Conservation (phyloP, 1,140 invertebrate genomes). For the Pinna nobilis region DNA sequence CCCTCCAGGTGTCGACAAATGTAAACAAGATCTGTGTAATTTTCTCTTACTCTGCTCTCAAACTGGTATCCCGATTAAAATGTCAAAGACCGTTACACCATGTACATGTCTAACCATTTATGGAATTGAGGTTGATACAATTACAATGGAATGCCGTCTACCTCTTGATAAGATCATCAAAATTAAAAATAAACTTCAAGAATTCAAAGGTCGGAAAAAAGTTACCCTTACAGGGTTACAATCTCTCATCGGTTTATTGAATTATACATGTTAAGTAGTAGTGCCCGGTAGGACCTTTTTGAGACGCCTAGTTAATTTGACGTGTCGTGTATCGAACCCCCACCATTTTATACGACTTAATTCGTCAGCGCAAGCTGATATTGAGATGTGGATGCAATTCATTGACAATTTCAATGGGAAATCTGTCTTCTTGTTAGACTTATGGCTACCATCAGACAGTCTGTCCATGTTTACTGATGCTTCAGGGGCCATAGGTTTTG, state of each 20-base stretch:
- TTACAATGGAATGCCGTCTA: constrained; percentile 17
- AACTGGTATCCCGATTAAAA: constrained; percentile 32
- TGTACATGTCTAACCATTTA: constrained; percentile 15
- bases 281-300: constrained; percentile 26
- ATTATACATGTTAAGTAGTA: constrained; percentile 32
- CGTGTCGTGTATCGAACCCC: constrained; percentile 15
- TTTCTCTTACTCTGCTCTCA: constrained; percentile 19
- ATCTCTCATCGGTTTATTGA: constrained; percentile 25
- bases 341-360: constrained; percentile 27
- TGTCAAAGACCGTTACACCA: constrained; percentile 20
- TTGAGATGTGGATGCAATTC: constrained; percentile 1
- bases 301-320: constrained; percentile 30
- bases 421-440: constrained; percentile 6
- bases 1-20: constrained; percentile 6
- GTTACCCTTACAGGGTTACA: neutral
- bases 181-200: neutral
- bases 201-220: neutral
- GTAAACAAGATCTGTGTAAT: constrained; percentile 17
- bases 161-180: constrained; percentile 18
- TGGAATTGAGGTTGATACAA: constrained; percentile 35
- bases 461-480: constrained; percentile 30
- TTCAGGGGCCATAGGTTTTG: constrained; percentile 8
- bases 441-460: constrained; percentile 8
- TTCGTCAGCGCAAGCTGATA: constrained; percentile 4
- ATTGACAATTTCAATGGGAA: constrained; percentile 22